A percentile compares a stretch with the other conserved stretches of the same genome.
phyloP scores from a whole-genome alignment of 2,888 invertebrate genomes.

The Sipunculus nudus region DNA sequence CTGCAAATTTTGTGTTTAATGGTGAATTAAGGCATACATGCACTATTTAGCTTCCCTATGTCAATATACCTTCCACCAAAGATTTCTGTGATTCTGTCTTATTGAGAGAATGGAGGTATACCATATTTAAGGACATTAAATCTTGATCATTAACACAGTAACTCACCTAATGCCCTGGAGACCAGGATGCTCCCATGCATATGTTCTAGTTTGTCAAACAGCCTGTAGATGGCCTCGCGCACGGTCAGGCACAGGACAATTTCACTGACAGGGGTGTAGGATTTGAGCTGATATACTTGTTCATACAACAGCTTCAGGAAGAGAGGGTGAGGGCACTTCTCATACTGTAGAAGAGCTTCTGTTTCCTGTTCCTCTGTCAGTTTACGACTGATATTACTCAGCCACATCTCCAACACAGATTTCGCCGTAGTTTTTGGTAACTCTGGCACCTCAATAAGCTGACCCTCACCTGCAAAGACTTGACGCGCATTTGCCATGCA shows the following conservation, averaged over 20 bases:
- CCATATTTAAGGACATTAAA: no score
- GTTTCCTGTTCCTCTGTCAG: conserved; percentile 46
- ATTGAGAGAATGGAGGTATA: no score
- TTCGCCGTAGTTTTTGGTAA: conserved; percentile 37
- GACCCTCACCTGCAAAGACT: conserved; percentile 30
- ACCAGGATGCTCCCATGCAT: conserved; percentile 48
- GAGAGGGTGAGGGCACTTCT: conserved; percentile 45
- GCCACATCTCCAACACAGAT: conserved; percentile 37
- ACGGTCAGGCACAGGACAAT: conserved; percentile 40
- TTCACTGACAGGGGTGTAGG: conserved; percentile 39
- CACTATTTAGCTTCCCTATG: no score
- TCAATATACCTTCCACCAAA: no score
- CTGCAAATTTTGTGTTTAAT: no score
- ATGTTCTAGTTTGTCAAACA: conserved; percentile 48
- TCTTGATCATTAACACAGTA: no score
- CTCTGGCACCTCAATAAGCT: conserved; percentile 42
- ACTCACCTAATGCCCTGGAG: conserved; percentile 48
- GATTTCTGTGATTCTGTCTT: no score
- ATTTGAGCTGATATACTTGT: conserved; percentile 48
- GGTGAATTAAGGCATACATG: no score
- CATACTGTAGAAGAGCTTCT: conserved; percentile 41
- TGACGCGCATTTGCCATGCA: conserved; percentile 39
- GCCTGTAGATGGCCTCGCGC: conserved; percentile 43
- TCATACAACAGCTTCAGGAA: conserved; percentile 49
- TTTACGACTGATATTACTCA: conserved; percentile 30